Evolutionary conservation across 2,888 invertebrate species (phyloP).

Genomic region (Strigamia maritima): DNA sequence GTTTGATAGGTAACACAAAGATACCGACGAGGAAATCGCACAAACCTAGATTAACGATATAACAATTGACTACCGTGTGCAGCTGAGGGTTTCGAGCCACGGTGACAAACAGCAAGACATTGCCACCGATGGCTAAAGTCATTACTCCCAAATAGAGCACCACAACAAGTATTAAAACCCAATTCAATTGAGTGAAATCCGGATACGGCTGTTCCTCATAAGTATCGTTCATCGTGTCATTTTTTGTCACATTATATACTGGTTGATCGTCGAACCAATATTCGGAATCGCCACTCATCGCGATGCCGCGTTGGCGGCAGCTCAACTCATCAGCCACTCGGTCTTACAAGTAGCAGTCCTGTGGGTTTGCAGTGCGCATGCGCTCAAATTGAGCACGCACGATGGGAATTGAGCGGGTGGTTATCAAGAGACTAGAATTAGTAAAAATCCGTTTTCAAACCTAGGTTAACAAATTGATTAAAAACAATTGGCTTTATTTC

Average conservation of each 20-base stretch:
- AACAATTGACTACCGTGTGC: constrained; percentile 55
- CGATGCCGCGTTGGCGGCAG: constrained; percentile 24
- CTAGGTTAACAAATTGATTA: not conserved
- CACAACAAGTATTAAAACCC: constrained; percentile 49
- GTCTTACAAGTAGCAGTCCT: constrained; percentile 17
- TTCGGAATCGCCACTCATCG: not conserved
- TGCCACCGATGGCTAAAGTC: constrained; percentile 51
- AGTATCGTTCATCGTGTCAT: not conserved
- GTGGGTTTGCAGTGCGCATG: not conserved
- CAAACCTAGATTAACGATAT: constrained; percentile 54
- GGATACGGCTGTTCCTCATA: constrained; percentile 21
- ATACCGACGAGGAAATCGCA: constrained; percentile 54
- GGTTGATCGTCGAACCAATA: not conserved
- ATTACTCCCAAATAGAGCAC: constrained; percentile 50
- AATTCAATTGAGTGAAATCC: constrained; percentile 43
- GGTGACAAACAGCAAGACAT: constrained; percentile 53
- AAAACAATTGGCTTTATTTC: not conserved
- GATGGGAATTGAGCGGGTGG: constrained; percentile 21
- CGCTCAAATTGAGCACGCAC: not conserved
- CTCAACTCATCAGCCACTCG: constrained; percentile 27
- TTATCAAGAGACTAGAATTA: not conserved
- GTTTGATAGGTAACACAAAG: constrained; percentile 54
- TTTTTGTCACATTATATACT: not conserved
- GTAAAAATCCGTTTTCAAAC: not conserved
- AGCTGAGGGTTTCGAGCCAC: constrained; percentile 53